Base-by-base conservation (phyloP, 2,888 invertebrate species). In the Dicyrtoma fusca region DNA sequence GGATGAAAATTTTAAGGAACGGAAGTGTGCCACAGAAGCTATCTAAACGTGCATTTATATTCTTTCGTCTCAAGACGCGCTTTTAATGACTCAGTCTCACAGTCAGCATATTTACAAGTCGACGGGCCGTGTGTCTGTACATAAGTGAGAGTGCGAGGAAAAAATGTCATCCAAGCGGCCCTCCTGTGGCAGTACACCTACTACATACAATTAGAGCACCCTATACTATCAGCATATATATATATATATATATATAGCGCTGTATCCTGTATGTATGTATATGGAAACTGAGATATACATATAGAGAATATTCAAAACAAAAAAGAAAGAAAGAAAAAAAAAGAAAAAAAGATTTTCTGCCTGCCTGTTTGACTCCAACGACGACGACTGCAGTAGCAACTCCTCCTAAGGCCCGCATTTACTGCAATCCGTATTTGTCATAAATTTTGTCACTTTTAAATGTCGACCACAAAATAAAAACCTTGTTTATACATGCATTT, bases 381-480 rank as follows among this genome's bases (percentile, higher is more conserved):
- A 66, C 55, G 57, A 68, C 55, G 55, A 55, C 55, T 68, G 62
- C 23, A n/a, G n/a, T n/a, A n/a, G n/a, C n/a, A 51, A 47, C 64
- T 68, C 55, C 65, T 65, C 65, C 65, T 68, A 57, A 68, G 66
- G 66, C 57, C 63, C 69, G 75, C 75, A 75, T 77, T 79, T 78
- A 75, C 71, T 62, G 55, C 79, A 79, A 79, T 79, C 73, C 75
- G 71, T 77, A 74, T 72, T 74, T 75, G 75, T 76, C 79, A 78
- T 79, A 79, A 79, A 79, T 79, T 79, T 75, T 78, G 76, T 75
- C 78, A 78, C 76, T 75, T 75, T 75, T 76, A 74, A 73, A 74
- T 71, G 76, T 74, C 74, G 74, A 76, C 75, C 75, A 76, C 73
- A 72, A 77, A 74, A 73, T 74, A 73, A 71, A 73, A 71, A 73